These are phyloP conservation scores for Ranitomeya imitator DNA, from an alignment of 2,113 vertebrate genomes.

Conservation along the genomic window DNA sequence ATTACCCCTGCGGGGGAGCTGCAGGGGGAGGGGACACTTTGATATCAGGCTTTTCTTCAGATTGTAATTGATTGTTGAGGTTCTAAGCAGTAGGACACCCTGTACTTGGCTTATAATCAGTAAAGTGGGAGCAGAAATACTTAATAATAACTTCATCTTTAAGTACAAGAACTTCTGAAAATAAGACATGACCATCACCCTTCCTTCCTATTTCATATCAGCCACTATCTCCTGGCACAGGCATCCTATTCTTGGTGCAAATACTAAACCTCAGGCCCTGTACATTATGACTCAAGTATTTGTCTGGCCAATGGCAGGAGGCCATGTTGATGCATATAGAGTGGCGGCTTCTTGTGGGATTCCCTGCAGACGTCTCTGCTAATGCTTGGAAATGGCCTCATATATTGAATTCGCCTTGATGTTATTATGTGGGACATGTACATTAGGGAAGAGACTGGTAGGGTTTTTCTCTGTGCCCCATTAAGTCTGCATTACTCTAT, in stretches of 20 bases:
- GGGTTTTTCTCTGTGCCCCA: background rate
- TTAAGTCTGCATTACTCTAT: background rate
- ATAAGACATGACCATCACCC: background rate
- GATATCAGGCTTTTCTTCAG: background rate
- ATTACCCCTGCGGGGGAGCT: background rate
- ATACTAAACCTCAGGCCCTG: background rate
- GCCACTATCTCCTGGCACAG: slow-evolving; percentile 7
- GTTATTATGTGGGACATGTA: background rate
- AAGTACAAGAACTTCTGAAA: background rate
- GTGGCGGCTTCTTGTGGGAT: background rate
- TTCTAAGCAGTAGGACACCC: background rate
- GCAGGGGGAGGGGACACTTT: background rate
- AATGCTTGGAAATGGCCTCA: background rate
- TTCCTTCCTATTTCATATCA: background rate
- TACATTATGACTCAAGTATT: background rate
- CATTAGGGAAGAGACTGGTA: background rate
- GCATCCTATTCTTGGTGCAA: background rate
- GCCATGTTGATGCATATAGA: slow-evolving; percentile 9
- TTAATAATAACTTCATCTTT: background rate
- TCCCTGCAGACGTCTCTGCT: background rate
- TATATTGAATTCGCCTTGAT: background rate
- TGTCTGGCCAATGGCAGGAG: background rate
- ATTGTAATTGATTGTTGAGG: background rate
- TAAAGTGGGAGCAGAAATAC: background rate
- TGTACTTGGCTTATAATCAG: background rate